phyloP scores from a whole-genome alignment of 2,113 vertebrate genomes.

The Amphiprion percula region DNA sequence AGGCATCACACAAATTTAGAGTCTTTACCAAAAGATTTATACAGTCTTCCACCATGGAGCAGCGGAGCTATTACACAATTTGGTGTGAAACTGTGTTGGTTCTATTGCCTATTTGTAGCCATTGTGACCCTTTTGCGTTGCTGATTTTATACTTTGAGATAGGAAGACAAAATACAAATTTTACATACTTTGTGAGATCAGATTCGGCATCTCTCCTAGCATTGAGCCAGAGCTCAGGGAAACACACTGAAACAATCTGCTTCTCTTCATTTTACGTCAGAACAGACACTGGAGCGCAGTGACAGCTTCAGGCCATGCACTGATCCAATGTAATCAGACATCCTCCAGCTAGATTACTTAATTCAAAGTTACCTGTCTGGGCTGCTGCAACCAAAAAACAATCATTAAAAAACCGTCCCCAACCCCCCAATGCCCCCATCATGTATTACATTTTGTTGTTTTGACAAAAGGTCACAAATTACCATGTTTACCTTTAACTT shows the following conservation, averaged over 20 bases:
- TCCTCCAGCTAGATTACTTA: conserved; percentile 56
- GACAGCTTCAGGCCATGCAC: conserved; percentile 26
- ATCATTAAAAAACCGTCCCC: too few relatives aligned
- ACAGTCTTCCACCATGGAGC: too few relatives aligned
- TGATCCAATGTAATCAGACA: conserved; percentile 64
- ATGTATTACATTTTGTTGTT: too few relatives aligned
- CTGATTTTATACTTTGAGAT: background rate
- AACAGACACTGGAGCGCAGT: conserved; percentile 37
- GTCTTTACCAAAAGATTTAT: too few relatives aligned
- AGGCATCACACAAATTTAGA: too few relatives aligned
- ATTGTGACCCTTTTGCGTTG: background rate
- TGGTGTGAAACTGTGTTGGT: too few relatives aligned
- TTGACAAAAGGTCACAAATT: background rate
- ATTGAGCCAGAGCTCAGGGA: conserved; percentile 7
- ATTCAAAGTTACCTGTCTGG: conserved; percentile 42
- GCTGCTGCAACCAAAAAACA: conserved; percentile 13
- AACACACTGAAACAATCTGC: conserved; percentile 47
- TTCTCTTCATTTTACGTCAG: conserved; percentile 54
- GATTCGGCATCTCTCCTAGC: background rate
- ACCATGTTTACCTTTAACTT: conserved; percentile 24
- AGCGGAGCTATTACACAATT: too few relatives aligned
- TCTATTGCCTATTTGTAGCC: background rate
- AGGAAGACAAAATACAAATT: conserved; percentile 14
- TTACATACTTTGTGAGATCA: background rate
- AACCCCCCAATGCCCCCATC: too few relatives aligned